A percentile compares a stretch with the other conserved stretches of the same genome.
phyloP scores from a whole-genome alignment of 1,140 invertebrate genomes.

The Thereuonema tuberculata region DNA sequence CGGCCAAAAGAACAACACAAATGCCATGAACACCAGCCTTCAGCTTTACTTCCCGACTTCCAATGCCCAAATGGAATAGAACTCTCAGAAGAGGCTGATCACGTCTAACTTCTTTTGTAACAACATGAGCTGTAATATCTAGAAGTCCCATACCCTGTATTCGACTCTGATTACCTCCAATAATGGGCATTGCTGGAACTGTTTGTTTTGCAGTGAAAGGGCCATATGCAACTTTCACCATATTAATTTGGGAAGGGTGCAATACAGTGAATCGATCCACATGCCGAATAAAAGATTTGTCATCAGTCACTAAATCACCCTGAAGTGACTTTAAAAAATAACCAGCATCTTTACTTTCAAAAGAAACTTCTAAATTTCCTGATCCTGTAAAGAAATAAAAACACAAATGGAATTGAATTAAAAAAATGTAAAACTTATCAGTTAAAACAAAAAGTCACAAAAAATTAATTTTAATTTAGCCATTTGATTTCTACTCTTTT shows the following conservation, averaged over 20 bases:
- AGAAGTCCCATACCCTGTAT: conserved; percentile 43
- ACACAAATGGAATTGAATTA: too few species aligned
- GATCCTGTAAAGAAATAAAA: not conserved
- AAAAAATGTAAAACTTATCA: too few species aligned
- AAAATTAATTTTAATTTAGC: too few species aligned
- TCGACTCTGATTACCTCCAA: conserved; percentile 35
- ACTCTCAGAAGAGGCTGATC: conserved; percentile 75
- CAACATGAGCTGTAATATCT: conserved; percentile 81
- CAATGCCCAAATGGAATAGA: conserved; percentile 63
- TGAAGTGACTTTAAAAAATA: not conserved
- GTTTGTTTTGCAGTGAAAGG: conserved; percentile 87
- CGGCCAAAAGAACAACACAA: conserved; percentile 38
- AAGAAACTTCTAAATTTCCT: conserved; percentile 7
- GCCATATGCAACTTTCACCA: conserved; percentile 73
- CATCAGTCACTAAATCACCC: not conserved
- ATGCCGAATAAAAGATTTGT: not conserved
- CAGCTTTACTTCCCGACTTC: conserved; percentile 16
- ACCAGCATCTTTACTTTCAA: not conserved
- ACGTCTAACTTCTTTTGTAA: conserved; percentile 60
- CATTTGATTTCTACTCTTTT: too few species aligned
- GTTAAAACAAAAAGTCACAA: too few species aligned
- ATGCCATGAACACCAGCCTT: conserved; percentile 39
- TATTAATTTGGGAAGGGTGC: conserved; percentile 69
- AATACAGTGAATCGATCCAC: conserved; percentile 61
- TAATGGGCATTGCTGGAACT: conserved; percentile 72